phyloP scores from a whole-genome alignment of 1,140 invertebrate genomes.

The Stegodyphus dumicola region DNA sequence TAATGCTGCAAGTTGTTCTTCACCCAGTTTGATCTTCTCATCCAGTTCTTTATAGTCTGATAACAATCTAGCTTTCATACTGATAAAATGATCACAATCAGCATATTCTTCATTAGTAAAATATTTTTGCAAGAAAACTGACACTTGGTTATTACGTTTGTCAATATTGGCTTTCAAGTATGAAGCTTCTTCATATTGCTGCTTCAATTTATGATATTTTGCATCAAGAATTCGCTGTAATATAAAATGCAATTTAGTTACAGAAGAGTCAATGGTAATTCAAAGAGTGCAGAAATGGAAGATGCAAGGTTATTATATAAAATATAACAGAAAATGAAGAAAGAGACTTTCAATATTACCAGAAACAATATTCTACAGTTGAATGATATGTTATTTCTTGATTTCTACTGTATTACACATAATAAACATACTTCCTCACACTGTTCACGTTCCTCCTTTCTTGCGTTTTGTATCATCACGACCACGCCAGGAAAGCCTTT shows the following conservation, averaged over 20 bases:
- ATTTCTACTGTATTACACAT: too few species aligned
- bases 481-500: too few species aligned
- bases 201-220: constrained; percentile 82
- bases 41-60: constrained; percentile 85
- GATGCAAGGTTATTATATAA: too few species aligned
- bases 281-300: too few species aligned
- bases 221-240: constrained; percentile 64
- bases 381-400: too few species aligned
- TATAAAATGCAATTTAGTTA: neutral
- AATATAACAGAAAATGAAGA: too few species aligned
- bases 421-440: too few species aligned
- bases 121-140: constrained; percentile 79
- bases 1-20: constrained; percentile 83
- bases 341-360: too few species aligned
- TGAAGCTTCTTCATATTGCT: constrained; percentile 87
- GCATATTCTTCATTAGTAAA: constrained; percentile 80
- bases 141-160: constrained; percentile 79
- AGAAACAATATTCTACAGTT: too few species aligned
- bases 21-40: constrained; percentile 86
- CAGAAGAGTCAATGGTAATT: too few species aligned
- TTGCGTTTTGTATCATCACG: too few species aligned
- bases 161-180: constrained; percentile 85
- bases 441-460: too few species aligned
- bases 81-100: constrained; percentile 88
- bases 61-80: constrained; percentile 89